These are phyloP conservation scores for Tachyglossus aculeatus DNA, from an alignment of 2,797 vertebrate genomes.

Conservation along the genomic window DNA sequence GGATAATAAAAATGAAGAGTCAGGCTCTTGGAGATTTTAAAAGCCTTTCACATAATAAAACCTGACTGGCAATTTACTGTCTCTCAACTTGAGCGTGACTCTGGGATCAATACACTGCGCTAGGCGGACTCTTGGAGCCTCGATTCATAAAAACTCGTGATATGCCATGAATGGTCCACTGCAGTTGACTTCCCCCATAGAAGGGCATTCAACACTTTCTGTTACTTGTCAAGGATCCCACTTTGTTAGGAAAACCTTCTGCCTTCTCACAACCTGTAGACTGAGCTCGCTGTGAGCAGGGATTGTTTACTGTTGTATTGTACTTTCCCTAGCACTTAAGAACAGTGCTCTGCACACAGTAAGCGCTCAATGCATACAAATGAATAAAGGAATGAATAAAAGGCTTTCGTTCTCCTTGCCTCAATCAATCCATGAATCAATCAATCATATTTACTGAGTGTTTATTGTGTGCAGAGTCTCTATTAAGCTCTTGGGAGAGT, in stretches of 20 bases:
- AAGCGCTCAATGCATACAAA: too few species aligned
- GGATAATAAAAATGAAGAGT: constrained; percentile 43
- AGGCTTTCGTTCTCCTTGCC: too few species aligned
- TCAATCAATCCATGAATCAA: too few species aligned
- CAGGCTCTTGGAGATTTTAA: constrained; percentile 38
- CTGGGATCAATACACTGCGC: constrained; percentile 57
- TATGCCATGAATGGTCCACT: constrained; percentile 8
- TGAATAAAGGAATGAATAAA: too few species aligned
- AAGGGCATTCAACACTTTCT: neutral
- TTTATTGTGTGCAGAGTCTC: too few species aligned
- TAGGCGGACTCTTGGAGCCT: constrained; percentile 51
- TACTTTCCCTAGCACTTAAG: too few species aligned
- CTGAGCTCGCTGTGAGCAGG: too few species aligned
- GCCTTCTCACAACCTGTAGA: too few species aligned
- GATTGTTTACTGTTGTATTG: too few species aligned
- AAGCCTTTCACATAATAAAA: constrained; percentile 62
- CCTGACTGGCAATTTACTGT: constrained; percentile 59
- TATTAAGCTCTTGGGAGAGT: too few species aligned
- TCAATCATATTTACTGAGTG: too few species aligned
- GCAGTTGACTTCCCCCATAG: neutral
- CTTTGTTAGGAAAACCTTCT: neutral
- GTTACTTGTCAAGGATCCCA: neutral
- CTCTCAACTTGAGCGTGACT: constrained; percentile 39
- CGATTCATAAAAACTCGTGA: constrained; percentile 34
- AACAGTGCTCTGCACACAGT: too few species aligned